Conservation (phyloP, 2,888 invertebrate species). For the Philereme transversata region DNA sequence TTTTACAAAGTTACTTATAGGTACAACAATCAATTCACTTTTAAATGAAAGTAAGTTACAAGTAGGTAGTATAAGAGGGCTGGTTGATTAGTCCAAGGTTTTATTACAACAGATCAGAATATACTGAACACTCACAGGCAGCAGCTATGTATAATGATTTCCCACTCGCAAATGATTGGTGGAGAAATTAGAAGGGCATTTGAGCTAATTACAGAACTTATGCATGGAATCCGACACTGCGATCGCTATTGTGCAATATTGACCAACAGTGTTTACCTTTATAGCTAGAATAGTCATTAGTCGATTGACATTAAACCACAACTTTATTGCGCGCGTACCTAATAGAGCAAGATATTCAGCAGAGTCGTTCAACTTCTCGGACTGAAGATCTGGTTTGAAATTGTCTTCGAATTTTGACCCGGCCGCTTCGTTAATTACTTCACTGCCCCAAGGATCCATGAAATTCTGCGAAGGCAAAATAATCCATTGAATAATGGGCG, state of each 20-base stretch:
- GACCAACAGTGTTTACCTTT: conserved; percentile 29
- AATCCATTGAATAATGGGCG: too few species aligned
- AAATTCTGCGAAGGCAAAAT: conserved; percentile 55
- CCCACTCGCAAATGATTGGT: conserved; percentile 5
- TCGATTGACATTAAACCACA: conserved; percentile 15
- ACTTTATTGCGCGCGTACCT: conserved; percentile 72
- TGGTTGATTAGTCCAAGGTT: neutral
- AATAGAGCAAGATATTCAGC: conserved; percentile 87
- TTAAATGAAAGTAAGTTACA: neutral
- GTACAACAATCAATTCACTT: neutral
- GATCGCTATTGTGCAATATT: conserved; percentile 29
- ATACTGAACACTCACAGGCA: neutral
- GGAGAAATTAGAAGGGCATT: conserved; percentile 15
- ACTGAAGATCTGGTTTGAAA: conserved; percentile 69
- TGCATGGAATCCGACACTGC: neutral
- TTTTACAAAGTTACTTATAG: too few species aligned
- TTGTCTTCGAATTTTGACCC: conserved; percentile 83
- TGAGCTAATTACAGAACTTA: neutral
- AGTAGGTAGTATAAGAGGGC: neutral
- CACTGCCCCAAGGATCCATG: conserved; percentile 81
- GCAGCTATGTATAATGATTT: neutral
- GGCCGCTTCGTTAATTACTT: conserved; percentile 53
- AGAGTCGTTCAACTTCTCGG: conserved; percentile 84
- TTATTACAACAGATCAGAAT: neutral
- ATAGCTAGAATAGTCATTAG: neutral